Evolutionary conservation across 1,140 invertebrate species (phyloP).

Genomic region (Lordiphosa mommai): DNA sequence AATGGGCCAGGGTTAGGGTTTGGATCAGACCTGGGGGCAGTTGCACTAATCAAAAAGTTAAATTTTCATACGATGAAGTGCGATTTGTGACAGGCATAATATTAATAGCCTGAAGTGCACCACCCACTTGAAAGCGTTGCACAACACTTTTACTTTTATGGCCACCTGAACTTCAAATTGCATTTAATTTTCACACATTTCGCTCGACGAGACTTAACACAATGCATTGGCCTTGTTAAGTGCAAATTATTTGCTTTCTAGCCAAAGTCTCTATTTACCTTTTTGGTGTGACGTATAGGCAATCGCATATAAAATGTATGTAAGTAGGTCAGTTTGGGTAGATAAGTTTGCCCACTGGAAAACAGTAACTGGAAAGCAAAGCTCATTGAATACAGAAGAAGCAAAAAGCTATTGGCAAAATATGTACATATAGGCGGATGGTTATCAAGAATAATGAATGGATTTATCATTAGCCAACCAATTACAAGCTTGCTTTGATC

Average conservation of each 20-base stretch:
- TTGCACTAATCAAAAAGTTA: conserved; percentile 4
- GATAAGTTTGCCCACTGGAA: too few relatives aligned
- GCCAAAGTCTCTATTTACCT: not conserved
- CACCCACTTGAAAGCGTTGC: too few relatives aligned
- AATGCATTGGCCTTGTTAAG: conserved; percentile 51
- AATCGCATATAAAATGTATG: too few relatives aligned
- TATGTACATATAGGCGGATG: too few relatives aligned
- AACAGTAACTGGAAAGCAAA: too few relatives aligned
- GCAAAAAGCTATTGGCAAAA: too few relatives aligned
- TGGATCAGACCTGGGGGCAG: not conserved
- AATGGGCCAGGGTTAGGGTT: conserved; percentile 22
- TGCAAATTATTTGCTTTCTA: conserved; percentile 59
- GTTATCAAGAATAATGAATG: too few relatives aligned
- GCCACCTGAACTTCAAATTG: conserved; percentile 3
- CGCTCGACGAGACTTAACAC: conserved; percentile 2
- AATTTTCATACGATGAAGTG: conserved; percentile 4
- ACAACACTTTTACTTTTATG: conserved; percentile 7
- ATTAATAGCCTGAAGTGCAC: not conserved
- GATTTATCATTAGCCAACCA: too few relatives aligned
- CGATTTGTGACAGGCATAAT: not conserved
- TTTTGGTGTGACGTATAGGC: conserved; percentile 23
- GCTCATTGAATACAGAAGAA: too few relatives aligned
- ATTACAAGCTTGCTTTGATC: too few relatives aligned
- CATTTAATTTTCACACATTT: conserved; percentile 6
- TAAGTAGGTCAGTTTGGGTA: too few relatives aligned